Evolutionary conservation across 2,888 invertebrate species (phyloP), one percentile per base, ranked within the genome.

Genomic region (Chrysolina haemoptera): DNA sequence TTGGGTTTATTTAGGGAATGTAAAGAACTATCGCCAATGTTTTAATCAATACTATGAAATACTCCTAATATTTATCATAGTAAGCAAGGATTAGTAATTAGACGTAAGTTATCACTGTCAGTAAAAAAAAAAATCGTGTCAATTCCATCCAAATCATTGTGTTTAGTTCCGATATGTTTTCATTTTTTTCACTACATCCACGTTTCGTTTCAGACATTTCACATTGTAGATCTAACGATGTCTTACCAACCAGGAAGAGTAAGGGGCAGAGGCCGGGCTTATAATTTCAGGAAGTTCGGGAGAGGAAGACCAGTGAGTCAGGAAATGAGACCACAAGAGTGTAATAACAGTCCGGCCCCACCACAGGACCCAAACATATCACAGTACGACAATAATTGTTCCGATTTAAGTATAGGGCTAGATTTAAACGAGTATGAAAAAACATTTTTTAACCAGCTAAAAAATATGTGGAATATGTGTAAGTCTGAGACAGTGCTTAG

Each of bases 401-500:
- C 87, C 76, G 90, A 89, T 43, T 78, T 85, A 68, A 80, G 73
- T 55, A 84, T 91, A 43, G 86, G 88, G 80, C 87, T 89, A 71
- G 85, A 88, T 65, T 86, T 91, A 70, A 89, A 90, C 81, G 85
- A 86, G 9, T 83, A 84, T 68, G 86, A 86, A 62, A 74, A 76
- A 72, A 67, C 80, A 16, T 90, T 91, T 89, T 86, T 90, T 35
- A 79, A 87, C 16, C 88, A 90, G 76, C 80, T 91, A 43, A 88
- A 88, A 71, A 78, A 73, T 9, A 79, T 84, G 78, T 85, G 82
- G 82, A 84, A 82, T 67, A 80, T 85, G 81, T 77, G 85, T 85
- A 82, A 82, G 82, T 80, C 16, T 46, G 35, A 59, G 70, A 63
- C 8, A 16, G 14, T 48, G n/a, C 2, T 48, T n/a, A n/a, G n/a